A percentile compares a stretch with the other conserved stretches of the same genome.
Conservation (phyloP, 2,113 vertebrate species). For the Zeus faber region DNA sequence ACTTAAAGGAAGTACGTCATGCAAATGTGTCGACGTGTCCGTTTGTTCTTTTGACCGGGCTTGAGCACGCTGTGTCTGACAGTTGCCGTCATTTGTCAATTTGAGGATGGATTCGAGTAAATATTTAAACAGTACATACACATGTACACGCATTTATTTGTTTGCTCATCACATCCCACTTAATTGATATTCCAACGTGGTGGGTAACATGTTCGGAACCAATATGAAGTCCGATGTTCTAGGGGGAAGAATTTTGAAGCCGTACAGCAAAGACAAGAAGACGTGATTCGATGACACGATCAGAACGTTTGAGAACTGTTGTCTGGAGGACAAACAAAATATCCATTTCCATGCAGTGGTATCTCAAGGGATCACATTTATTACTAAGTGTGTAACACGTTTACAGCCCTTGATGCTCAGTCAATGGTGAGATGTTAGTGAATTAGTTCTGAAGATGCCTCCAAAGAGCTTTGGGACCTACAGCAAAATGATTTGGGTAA, state of each 20-base stretch:
- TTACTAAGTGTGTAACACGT: not conserved
- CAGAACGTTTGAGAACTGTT: not conserved
- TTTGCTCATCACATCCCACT: not conserved
- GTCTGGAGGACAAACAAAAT: not conserved
- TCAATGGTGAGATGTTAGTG: no score
- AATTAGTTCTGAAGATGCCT: slow-evolving; percentile 11
- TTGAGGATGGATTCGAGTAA: no score
- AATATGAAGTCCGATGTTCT: not conserved
- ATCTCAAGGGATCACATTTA: not conserved
- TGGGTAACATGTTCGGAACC: not conserved
- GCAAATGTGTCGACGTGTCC: not conserved
- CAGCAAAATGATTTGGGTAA: slow-evolving; percentile 52
- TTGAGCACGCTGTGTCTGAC: not conserved
- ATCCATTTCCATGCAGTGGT: not conserved
- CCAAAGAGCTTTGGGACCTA: slow-evolving; percentile 1
- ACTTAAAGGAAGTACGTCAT: slow-evolving; percentile 64
- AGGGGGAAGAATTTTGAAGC: slow-evolving; percentile 36
- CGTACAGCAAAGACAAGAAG: slow-evolving; percentile 8
- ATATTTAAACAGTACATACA: no score
- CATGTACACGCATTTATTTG: no score
- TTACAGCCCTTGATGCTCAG: no score
- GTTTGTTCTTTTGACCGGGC: slow-evolving; percentile 1
- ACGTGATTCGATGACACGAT: slow-evolving; percentile 13
- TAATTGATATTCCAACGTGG: not conserved
- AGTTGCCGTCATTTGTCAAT: no score